A percentile compares a stretch with the other conserved stretches of the same genome.
Conservation (phyloP, 2,113 vertebrate species). For the Varanus komodoensis region DNA sequence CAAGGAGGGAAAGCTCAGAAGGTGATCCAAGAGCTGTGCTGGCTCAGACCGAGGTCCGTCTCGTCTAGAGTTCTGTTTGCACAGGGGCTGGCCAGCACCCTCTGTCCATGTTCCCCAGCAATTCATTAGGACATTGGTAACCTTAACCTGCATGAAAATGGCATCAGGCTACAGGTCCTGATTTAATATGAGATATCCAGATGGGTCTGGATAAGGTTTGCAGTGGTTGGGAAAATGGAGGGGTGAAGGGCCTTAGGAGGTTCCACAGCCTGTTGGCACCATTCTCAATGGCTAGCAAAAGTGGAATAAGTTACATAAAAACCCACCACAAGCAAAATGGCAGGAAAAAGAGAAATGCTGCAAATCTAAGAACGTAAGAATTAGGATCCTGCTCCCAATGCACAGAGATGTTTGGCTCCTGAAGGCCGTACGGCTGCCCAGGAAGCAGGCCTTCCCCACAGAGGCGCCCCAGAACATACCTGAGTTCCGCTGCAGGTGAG, state of each 20-base stretch:
- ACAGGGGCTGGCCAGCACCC: too few relatives aligned
- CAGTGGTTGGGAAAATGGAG: not conserved
- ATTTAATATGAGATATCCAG: not conserved
- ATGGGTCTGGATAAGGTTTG: not conserved
- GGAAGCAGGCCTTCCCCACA: not conserved
- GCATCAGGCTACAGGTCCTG: too few relatives aligned
- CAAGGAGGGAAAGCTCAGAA: too few relatives aligned
- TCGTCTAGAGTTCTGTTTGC: too few relatives aligned
- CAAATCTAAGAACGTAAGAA: not conserved
- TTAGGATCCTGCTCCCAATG: too few relatives aligned
- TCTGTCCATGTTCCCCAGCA: too few relatives aligned
- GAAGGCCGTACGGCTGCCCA: not conserved
- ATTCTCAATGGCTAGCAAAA: not conserved
- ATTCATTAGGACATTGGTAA: too few relatives aligned
- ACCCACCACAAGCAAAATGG: not conserved
- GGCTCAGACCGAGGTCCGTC: too few relatives aligned
- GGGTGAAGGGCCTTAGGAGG: not conserved
- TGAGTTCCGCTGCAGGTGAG: conserved; percentile 87
- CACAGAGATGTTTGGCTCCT: too few relatives aligned
- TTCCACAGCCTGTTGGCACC: not conserved
- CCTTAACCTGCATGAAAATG: too few relatives aligned
- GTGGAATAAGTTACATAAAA: not conserved
- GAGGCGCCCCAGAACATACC: conserved; percentile 70
- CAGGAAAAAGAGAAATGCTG: not conserved
- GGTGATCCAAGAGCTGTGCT: too few relatives aligned